Conservation (phyloP, 2,797 vertebrate species). For the Loriculus beryllinus region DNA sequence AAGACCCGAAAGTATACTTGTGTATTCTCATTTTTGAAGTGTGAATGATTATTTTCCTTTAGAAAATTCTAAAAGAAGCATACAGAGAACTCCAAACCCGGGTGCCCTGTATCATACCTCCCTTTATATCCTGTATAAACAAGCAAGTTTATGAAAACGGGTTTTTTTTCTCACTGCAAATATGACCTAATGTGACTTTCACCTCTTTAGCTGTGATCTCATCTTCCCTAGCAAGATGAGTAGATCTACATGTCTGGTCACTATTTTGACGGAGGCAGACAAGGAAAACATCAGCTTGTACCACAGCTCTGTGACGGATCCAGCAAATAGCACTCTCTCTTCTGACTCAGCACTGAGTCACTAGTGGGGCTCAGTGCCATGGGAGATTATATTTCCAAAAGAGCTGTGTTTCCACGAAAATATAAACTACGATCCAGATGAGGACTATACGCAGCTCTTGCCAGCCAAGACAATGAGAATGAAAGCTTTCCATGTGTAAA, state of each 20-base stretch:
- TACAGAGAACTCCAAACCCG: background rate
- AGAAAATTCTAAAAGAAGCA: background rate
- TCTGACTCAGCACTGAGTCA: conserved; percentile 39
- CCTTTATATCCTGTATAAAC: background rate
- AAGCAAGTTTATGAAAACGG: background rate
- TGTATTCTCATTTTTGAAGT: background rate
- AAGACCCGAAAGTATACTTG: background rate
- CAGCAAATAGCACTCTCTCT: background rate
- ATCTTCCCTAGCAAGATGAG: background rate
- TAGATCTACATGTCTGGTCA: background rate
- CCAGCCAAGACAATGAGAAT: background rate
- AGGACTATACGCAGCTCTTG: background rate
- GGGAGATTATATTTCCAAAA: background rate
- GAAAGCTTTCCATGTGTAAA: rapidly evolving
- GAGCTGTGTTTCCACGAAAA: background rate
- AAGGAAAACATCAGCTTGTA: background rate
- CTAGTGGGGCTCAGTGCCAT: background rate
- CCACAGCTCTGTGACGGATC: background rate
- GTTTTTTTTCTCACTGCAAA: background rate
- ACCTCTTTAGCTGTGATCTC: background rate
- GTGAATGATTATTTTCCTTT: background rate
- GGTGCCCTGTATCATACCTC: background rate
- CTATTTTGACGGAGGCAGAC: background rate
- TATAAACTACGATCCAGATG: background rate
- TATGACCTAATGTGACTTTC: background rate